Percentiles rank a stretch among this genome's conserved stretches.
Conservation (phyloP, 2,797 vertebrate genomes). For the Megalops cyprinoides region DNA sequence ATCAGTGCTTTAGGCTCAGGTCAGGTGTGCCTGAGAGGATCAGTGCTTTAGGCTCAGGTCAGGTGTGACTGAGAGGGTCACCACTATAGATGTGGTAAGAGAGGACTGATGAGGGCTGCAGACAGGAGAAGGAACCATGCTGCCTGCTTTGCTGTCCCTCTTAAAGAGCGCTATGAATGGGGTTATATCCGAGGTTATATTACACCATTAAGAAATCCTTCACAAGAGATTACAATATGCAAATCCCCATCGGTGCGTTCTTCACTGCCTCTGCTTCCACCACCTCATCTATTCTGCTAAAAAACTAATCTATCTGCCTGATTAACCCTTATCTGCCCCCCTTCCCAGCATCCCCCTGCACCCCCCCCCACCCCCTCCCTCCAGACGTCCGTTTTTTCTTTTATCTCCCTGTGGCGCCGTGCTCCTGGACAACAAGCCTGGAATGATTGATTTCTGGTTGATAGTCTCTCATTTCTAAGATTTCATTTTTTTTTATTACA, state of each 20-base stretch:
- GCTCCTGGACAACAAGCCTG: conserved; percentile 90
- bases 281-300: conserved; percentile 7
- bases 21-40: no score
- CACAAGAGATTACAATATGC: conserved; percentile 29
- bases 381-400: conserved; percentile 80
- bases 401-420: conserved; percentile 94
- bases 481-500: conserved; percentile 97
- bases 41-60: not conserved
- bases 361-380: conserved; percentile 68
- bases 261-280: conserved; percentile 23
- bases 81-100: no score
- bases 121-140: no score
- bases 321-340: conserved; percentile 24
- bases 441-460: conserved; percentile 97
- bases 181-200: not conserved
- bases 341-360: conserved; percentile 29
- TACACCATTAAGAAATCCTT: conserved; percentile 21
- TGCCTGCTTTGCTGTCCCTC: not conserved
- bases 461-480: conserved; percentile 91
- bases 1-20: no score
- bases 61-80: not conserved
- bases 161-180: conserved; percentile 1
- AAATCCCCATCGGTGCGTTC: conserved; percentile 22
- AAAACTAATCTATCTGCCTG: conserved; percentile 18
- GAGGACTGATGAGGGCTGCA: not conserved